These are phyloP conservation scores for Sycon ciliatum DNA, from an alignment of 37 sponge, comb jelly and placozoan genomes.

Conservation along the genomic window DNA sequence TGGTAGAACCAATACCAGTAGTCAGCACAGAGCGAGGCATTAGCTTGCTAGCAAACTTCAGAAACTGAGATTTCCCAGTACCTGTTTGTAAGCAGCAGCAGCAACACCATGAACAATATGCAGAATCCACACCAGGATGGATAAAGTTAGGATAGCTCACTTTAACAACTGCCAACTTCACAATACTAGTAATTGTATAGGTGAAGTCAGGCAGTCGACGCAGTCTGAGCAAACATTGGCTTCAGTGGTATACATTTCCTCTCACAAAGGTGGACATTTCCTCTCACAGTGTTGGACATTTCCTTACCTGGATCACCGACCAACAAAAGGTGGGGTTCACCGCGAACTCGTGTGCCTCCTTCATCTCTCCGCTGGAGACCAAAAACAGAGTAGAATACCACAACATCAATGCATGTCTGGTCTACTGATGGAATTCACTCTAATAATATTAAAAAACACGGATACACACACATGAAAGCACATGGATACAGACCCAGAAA, in stretches of 20 bases:
- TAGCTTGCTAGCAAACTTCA: constrained; percentile 71
- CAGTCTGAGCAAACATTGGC: no score
- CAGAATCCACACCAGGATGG: no score
- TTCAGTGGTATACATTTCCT: no score
- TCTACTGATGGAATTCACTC: no score
- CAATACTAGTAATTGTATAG: no score
- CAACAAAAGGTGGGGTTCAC: constrained; percentile 78
- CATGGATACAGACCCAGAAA: background rate
- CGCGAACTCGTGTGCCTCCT: constrained; percentile 64
- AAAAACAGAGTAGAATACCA: constrained; percentile 5
- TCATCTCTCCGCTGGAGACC: constrained; percentile 47
- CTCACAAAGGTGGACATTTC: no score
- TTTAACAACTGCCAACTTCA: no score
- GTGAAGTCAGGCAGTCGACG: no score
- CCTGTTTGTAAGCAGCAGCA: constrained; percentile 26
- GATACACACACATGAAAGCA: background rate
- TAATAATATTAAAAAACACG: background rate
- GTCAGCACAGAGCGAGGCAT: constrained; percentile 81
- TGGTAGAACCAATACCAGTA: constrained; percentile 81
- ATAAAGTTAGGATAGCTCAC: no score
- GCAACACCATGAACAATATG: background rate
- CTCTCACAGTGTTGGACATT: no score
- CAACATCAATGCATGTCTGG: background rate
- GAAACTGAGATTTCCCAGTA: constrained; percentile 84
- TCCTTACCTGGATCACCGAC: constrained; percentile 86